phyloP scores from a whole-genome alignment of 2,888 invertebrate genomes.

The Choristoneura rosaceana region DNA sequence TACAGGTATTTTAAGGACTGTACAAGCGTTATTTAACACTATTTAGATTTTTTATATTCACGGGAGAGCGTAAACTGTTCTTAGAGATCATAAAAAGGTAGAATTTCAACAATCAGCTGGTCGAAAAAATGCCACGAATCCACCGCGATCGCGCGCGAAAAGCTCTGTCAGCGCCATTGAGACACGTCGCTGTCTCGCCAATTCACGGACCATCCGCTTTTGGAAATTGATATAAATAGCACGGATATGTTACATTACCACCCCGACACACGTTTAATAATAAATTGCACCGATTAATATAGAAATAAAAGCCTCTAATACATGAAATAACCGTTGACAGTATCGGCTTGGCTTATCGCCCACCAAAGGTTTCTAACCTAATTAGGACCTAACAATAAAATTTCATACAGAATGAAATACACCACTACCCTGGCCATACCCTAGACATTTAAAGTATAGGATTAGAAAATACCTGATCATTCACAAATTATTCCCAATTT shows the following conservation, averaged over 20 bases:
- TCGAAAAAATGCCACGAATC: slow-evolving; percentile 84
- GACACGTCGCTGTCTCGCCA: slow-evolving; percentile 84
- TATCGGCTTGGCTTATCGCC: slow-evolving; percentile 80
- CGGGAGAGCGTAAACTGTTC: slow-evolving; percentile 59
- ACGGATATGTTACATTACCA: slow-evolving; percentile 59
- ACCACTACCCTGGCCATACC: slow-evolving; percentile 50
- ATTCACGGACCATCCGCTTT: slow-evolving; percentile 80
- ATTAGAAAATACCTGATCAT: slow-evolving; percentile 79
- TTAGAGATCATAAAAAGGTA: slow-evolving; percentile 55
- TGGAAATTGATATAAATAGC: slow-evolving; percentile 83
- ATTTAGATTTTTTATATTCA: slow-evolving; percentile 57
- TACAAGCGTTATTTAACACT: slow-evolving; percentile 49
- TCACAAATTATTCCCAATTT: slow-evolving; percentile 77
- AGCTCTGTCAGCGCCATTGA: slow-evolving; percentile 84
- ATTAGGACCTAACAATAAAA: slow-evolving; percentile 62
- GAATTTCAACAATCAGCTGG: slow-evolving; percentile 73
- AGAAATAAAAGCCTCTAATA: slow-evolving; percentile 54
- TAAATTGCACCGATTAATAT: slow-evolving; percentile 53
- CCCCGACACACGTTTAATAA: slow-evolving; percentile 54
- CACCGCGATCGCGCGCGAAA: slow-evolving; percentile 86
- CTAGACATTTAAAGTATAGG: slow-evolving; percentile 51
- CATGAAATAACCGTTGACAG: slow-evolving; percentile 63
- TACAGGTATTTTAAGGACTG: slow-evolving; percentile 58
- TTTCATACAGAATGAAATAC: slow-evolving; percentile 45
- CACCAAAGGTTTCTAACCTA: slow-evolving; percentile 81